A percentile compares a stretch with the other conserved stretches of the same genome.
phyloP scores from a whole-genome alignment of 2,888 invertebrate species.

The Drosophila leonis region DNA sequence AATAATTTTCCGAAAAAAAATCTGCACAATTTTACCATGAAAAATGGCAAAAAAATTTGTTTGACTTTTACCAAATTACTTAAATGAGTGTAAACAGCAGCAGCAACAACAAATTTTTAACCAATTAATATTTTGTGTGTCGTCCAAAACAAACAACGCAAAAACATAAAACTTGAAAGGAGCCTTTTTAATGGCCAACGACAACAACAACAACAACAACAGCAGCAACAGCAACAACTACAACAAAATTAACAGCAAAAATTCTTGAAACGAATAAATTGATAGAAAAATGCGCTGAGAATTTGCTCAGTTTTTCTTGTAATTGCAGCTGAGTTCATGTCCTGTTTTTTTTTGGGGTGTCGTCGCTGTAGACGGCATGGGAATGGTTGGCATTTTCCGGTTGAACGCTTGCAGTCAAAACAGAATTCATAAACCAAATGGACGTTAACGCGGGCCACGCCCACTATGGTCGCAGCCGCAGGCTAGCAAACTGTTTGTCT shows the following conservation, averaged over 20 bases:
- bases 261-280: slow-evolving; percentile 45
- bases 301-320: slow-evolving; percentile 15
- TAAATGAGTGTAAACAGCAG: slow-evolving; percentile 61
- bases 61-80: slow-evolving; percentile 59
- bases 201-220: slow-evolving; percentile 15
- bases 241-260: background rate
- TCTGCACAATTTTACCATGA: slow-evolving; percentile 2
- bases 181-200: slow-evolving; percentile 29
- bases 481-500: slow-evolving; percentile 59
- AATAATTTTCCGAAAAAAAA: background rate
- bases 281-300: slow-evolving; percentile 37
- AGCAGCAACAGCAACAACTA: slow-evolving; percentile 6
- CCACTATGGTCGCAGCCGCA: background rate
- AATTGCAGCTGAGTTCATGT: slow-evolving; percentile 15
- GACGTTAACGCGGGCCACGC: slow-evolving; percentile 34
- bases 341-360: background rate
- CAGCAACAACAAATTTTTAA: slow-evolving; percentile 6
- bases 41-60: slow-evolving; percentile 35
- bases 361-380: slow-evolving; percentile 4
- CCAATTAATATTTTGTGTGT: slow-evolving; percentile 61
- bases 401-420: slow-evolving; percentile 68
- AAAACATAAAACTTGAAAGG: slow-evolving; percentile 25
- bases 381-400: slow-evolving; percentile 59
- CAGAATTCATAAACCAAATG: slow-evolving; percentile 72
- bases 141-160: slow-evolving; percentile 17